Base-by-base conservation (phyloP, 2,888 invertebrate species). In the Spodoptera picta region DNA sequence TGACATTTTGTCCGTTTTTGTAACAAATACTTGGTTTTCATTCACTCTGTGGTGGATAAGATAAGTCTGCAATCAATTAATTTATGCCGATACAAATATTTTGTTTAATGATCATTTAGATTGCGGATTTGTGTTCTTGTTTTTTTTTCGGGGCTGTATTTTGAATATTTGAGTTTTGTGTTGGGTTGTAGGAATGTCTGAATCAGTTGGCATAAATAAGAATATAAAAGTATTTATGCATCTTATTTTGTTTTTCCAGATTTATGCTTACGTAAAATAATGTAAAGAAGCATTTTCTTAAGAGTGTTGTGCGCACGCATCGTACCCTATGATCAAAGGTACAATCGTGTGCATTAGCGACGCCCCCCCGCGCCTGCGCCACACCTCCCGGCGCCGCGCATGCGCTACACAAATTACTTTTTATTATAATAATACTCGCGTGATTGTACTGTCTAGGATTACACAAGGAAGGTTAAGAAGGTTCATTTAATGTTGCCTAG, bases 1-100 rank as follows among this genome's bases (percentile, higher is more conserved):
- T 85, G 89, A 88, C 86, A 83, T 86, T 86, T 83, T 77, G 78
- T 60, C 80, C 70, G 77, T 81, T 83, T 82, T 80, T 80, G 81
- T 79, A 63, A 73, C 75, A 61, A 68, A 79, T 73, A 60, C 73
- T 51, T 36, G 52, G 68, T 69, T 73, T 68, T 65, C 66, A 77
- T 69, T 72, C 64, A 58, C 54, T 71, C 77, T 74, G 65, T 64
- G 50, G 10, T 31, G 51, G 82, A 81, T 83, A 83, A 80, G 78
- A 77, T 70, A 76, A 80, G 83, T 73, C 82, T 78, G 81, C 84
- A 73, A 84, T 83, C 77, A 79, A 81, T 82, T 79, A 75, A 77
- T 67, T 61, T 73, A 74, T 77, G 59, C 56, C 42, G 51, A 45
- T 61, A 61, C 72, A 66, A 75, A 73, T 57, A 55, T 66, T 67